Conservation (phyloP, 2,888 invertebrate genomes). For the Gisinianus flammeolus region DNA sequence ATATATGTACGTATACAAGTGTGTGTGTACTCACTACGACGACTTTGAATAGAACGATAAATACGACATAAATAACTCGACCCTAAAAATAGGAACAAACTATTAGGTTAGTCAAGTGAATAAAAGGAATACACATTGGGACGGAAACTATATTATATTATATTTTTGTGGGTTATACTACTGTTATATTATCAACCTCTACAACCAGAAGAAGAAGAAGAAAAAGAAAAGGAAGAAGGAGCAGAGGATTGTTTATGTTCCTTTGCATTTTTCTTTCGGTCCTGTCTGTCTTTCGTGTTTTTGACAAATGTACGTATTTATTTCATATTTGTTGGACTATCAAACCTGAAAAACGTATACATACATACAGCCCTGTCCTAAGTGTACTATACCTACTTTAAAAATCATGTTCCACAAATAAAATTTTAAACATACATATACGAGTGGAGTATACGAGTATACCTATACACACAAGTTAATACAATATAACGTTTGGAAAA, state of each 20-base stretch:
- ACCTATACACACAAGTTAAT: no score
- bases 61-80: constrained; percentile 35
- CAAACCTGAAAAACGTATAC: no score
- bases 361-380: no score
- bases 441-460: no score
- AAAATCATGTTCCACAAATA: no score
- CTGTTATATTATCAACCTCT: background rate
- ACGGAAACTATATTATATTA: background rate
- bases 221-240: background rate
- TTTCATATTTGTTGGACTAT: no score
- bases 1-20: background rate
- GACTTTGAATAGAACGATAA: constrained; percentile 26
- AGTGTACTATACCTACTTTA: no score
- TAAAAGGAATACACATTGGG: background rate
- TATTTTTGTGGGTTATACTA: no score
- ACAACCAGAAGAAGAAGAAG: background rate
- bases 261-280: background rate
- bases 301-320: no score
- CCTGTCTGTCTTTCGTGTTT: no score
- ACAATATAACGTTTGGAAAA: no score
- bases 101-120: constrained; percentile 26
- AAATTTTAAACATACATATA: no score
- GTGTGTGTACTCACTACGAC: background rate
- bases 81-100: constrained; percentile 35
- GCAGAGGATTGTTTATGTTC: background rate